These are phyloP conservation scores for Abrostola tripartita DNA, from an alignment of 2,888 invertebrate genomes.

Conservation along the genomic window DNA sequence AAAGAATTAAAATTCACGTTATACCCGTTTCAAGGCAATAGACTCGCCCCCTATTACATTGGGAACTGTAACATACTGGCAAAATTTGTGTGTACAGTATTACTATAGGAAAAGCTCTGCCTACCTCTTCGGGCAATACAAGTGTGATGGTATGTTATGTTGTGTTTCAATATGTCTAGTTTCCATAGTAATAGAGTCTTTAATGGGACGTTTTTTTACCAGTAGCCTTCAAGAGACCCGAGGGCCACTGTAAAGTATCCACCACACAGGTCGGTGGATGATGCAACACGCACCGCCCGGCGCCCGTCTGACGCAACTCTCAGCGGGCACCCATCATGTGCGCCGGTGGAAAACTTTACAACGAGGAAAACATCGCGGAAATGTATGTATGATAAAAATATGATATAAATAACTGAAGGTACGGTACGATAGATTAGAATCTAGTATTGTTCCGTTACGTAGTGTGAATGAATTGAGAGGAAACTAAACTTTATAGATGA, in stretches of 20 bases:
- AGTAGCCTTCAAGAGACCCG: too few relatives aligned
- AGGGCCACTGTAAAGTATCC: background rate
- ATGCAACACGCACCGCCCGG: background rate
- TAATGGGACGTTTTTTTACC: too few relatives aligned
- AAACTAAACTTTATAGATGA: background rate
- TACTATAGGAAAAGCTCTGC: too few relatives aligned
- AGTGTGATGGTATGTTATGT: too few relatives aligned
- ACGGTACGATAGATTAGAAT: background rate
- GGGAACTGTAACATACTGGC: too few relatives aligned
- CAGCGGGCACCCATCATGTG: background rate
- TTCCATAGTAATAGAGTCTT: too few relatives aligned
- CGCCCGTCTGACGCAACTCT: background rate
- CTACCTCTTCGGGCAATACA: too few relatives aligned
- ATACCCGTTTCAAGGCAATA: too few relatives aligned
- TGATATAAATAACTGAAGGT: background rate
- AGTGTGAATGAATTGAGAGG: conserved; percentile 2
- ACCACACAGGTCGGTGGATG: background rate
- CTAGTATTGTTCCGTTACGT: background rate
- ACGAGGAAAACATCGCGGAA: background rate
- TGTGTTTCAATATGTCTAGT: too few relatives aligned
- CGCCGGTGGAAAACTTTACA: background rate
- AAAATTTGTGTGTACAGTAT: too few relatives aligned
- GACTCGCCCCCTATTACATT: too few relatives aligned
- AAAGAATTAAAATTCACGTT: too few relatives aligned
- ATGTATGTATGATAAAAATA: conserved; percentile 1